Evolutionary conservation across 2,888 invertebrate species (phyloP), one percentile per base, ranked within the genome.

Genomic region (Minunthozetes semirufus): DNA sequence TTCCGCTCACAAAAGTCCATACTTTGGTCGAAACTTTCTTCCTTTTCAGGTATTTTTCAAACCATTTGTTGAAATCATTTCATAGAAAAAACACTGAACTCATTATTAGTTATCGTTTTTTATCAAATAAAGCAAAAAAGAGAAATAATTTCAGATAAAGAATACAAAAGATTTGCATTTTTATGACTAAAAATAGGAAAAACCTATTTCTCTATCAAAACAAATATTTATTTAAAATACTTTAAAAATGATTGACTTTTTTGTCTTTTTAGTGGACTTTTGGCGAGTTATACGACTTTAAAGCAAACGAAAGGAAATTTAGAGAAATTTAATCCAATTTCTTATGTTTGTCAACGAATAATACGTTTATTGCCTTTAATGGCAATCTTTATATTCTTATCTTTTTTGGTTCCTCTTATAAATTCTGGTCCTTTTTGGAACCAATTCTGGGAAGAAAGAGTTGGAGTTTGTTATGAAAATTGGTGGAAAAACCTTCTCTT

Each of bases 401-500:
- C 74, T 1, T 56, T n/a, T 4, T 25, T 74, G 1, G 19, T 74
- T 13, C 70, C 74, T 0, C 25, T 59, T 1, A n/a, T 42, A 22
- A 19, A 22, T 38, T 46, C 42, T 17, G 74, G 74, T 9, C 74
- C 74, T 0, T n/a, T 74, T 74, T 70, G 68, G 74, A 71, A 25
- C 15, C 19, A 15, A 9, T 25, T 27, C 46, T 4, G 42, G 22
- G 5, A n/a, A 6, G 1, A 11, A 1, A 38, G 25, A 17, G 22
- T 70, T 1, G 22, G 8, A 5, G 1, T 8, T 11, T 74, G 74
- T 56, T 25, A 70, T 25, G 1, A 8, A 2, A 74, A 38, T 38
- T 74, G 74, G 74, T 74, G 74, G 74, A 33, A 59, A 9, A 68
- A 74, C 27, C 29, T 74, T 5, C 19, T 74, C 8, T 74, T 50